Base-by-base conservation (phyloP, 2,113 vertebrate genomes). In the Chrysochloris asiatica region DNA sequence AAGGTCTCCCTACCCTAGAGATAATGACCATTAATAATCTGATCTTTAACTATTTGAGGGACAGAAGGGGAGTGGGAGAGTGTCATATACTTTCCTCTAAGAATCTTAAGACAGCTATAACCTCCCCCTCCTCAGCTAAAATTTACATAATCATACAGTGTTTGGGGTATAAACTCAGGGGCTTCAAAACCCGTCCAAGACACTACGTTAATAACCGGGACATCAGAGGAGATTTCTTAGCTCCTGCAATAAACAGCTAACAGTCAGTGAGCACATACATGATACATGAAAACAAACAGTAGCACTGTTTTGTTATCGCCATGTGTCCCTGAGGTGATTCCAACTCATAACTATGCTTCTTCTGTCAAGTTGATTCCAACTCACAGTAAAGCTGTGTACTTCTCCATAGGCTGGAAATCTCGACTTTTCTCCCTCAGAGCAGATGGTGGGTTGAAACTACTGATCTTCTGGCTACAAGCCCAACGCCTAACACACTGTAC, bases 81-180 rank as follows among this genome's bases (percentile, higher is more conserved):
- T n/a, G n/a, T n/a, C n/a, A n/a, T n/a, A n/a, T n/a, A n/a, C n/a
- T n/a, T n/a, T n/a, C n/a, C n/a, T n/a, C n/a, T n/a, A n/a, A n/a
- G n/a, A n/a, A n/a, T n/a, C n/a, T n/a, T n/a, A n/a, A n/a, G n/a
- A n/a, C n/a, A n/a, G n/a, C n/a, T 47, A 14, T 63, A n/a, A 78
- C 7, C 43, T 71, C 84, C 54, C 28, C 67, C 21, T 81, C 67
- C 21, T 81, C 43, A 78, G 52, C 47, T 89, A 90, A 92, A 91
- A 95, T 47, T 48, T 28, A 45, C 16, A 90, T 0, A 59, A 59
- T 28, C 59, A 85, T 5, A 50, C 4, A 83, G 45, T 17, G 38
- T 22, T 56, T 56, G 19, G 8, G 47, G 33, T 45, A 86, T 14
- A 84, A 76, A 83, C 30, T 50, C 16, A 36, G 22, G 12, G 28